Conservation (phyloP, 2,888 invertebrate genomes). For the Dryococelus australis region DNA sequence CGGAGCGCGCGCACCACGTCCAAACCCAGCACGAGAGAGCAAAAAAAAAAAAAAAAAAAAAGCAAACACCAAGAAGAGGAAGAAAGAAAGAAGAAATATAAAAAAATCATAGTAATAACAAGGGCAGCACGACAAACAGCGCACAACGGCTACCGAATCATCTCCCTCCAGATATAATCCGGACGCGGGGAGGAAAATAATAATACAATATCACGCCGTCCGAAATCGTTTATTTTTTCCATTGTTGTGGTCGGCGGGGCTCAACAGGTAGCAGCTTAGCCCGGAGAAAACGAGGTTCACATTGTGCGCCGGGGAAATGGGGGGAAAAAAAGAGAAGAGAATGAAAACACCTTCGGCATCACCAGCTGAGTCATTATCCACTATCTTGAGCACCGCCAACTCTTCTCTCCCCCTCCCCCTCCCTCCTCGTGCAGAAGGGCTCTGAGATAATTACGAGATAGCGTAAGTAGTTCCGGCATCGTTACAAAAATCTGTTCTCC, state of each 20-base stretch:
- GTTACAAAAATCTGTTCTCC: too few relatives aligned
- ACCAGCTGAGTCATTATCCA: too few relatives aligned
- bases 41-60: not conserved
- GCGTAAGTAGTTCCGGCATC: too few relatives aligned
- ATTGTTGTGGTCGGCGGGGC: not conserved
- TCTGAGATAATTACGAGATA: too few relatives aligned
- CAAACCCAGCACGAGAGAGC: not conserved
- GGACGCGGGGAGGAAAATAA: not conserved
- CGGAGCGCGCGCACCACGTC: too few relatives aligned
- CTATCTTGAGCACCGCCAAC: too few relatives aligned
- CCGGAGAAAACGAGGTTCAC: not conserved
- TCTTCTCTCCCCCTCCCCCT: too few relatives aligned
- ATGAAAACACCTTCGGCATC: not conserved
- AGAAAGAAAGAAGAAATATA: not conserved
- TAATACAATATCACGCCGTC: slow-evolving; percentile 16
- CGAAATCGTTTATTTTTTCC: not conserved
- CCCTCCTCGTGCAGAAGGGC: too few relatives aligned
- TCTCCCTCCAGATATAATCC: slow-evolving; percentile 16
- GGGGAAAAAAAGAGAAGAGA: too few relatives aligned
- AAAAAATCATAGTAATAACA: not conserved
- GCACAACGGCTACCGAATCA: not conserved
- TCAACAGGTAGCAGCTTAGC: slow-evolving; percentile 16
- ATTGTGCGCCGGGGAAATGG: not conserved
- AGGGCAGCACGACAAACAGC: not conserved
- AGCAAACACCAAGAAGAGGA: too few relatives aligned